A percentile compares a stretch with the other conserved stretches of the same genome.
phyloP scores from a whole-genome alignment of 2,888 invertebrate genomes.

The Pristionchus fissidentatus region DNA sequence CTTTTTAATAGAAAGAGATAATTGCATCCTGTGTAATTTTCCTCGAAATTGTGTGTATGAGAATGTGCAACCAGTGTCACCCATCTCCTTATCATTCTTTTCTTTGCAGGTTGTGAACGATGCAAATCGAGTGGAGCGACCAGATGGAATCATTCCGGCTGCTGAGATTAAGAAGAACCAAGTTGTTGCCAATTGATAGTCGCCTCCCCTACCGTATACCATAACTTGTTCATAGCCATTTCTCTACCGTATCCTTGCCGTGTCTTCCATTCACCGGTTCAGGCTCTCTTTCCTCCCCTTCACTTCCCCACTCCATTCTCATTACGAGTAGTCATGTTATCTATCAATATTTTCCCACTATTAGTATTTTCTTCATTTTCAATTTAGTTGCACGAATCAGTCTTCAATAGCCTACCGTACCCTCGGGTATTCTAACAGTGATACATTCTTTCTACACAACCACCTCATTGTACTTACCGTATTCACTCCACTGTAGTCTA shows the following conservation, averaged over 20 bases:
- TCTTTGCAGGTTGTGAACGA: conserved; percentile 39
- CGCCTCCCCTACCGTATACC: no score
- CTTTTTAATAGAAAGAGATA: background rate
- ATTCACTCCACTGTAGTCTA: background rate
- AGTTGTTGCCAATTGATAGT: conserved; percentile 27
- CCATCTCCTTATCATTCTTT: background rate
- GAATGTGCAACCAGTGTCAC: no score
- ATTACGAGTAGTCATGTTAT: background rate
- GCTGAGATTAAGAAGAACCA: conserved; percentile 26
- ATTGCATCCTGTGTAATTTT: background rate
- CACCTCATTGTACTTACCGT: conserved; percentile 18
- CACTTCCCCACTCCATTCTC: conserved; percentile 2
- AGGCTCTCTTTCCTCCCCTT: background rate
- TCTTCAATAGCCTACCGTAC: background rate
- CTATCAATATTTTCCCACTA: background rate
- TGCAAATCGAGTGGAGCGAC: conserved; percentile 28
- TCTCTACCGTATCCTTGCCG: background rate
- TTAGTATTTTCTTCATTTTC: conserved; percentile 5
- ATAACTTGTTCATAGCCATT: background rate
- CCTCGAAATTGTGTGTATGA: background rate
- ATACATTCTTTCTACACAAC: background rate
- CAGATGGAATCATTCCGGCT: conserved; percentile 43
- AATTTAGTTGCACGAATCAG: conserved; percentile 12
- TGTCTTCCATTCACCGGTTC: conserved; percentile 17
- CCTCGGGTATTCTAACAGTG: conserved; percentile 18